Evolutionary conservation across 2,888 invertebrate genomes (phyloP).

Genomic region (Torymus texanus): DNA sequence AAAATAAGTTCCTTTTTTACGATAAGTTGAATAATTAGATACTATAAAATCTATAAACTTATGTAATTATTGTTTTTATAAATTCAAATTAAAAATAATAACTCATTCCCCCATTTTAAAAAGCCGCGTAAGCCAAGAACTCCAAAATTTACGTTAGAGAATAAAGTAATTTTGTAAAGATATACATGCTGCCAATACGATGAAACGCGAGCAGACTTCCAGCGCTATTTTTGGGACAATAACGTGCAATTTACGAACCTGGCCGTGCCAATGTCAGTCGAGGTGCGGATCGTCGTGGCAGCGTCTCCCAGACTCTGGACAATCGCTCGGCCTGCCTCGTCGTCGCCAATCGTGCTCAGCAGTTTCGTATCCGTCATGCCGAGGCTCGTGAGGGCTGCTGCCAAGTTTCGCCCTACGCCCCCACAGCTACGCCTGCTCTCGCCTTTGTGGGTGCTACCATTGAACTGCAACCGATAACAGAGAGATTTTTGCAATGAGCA

Average conservation of each 20-base stretch:
- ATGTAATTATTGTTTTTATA: no score
- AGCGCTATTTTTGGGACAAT: background rate
- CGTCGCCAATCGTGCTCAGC: constrained; percentile 70
- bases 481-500: no score
- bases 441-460: constrained; percentile 87
- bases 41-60: no score
- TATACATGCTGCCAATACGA: no score
- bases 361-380: constrained; percentile 75
- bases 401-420: constrained; percentile 95
- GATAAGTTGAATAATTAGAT: no score
- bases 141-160: no score
- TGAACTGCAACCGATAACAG: constrained; percentile 77
- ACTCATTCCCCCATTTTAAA: no score
- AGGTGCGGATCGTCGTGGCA: constrained; percentile 62
- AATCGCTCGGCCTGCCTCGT: constrained; percentile 66
- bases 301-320: constrained; percentile 64
- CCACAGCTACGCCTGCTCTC: constrained; percentile 83
- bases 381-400: constrained; percentile 88
- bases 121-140: no score
- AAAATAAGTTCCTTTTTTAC: no score
- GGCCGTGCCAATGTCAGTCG: constrained; percentile 64
- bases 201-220: background rate
- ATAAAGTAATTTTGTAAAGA: no score
- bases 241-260: constrained; percentile 61
- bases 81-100: no score